Evolutionary conservation across 2,797 vertebrate species (phyloP).

Genomic region (Oophaga sylvatica): DNA sequence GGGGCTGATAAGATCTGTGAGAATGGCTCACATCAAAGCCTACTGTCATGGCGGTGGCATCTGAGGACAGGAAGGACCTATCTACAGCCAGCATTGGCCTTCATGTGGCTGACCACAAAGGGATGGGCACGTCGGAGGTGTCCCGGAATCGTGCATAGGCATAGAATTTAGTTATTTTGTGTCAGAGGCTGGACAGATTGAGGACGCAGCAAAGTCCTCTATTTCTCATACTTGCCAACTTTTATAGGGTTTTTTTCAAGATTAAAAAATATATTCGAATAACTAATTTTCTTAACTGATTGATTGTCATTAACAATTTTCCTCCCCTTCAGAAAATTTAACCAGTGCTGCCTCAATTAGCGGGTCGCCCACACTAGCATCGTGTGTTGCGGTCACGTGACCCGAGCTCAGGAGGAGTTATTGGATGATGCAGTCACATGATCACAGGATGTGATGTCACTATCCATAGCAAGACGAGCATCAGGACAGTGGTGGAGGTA

Average conservation of each 20-base stretch:
- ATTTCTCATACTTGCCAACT: background rate
- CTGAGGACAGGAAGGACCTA: slow-evolving; percentile 3
- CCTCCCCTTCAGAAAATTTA: no score
- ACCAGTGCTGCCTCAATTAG: no score
- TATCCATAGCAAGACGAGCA: no score
- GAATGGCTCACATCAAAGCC: slow-evolving; percentile 32
- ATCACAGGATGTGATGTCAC: no score
- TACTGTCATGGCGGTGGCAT: background rate
- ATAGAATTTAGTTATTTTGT: background rate
- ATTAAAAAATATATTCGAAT: no score
- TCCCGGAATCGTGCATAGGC: background rate
- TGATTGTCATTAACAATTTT: no score
- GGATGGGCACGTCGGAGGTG: background rate
- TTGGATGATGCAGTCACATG: no score
- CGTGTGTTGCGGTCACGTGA: no score
- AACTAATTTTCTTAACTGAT: no score
- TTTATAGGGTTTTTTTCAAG: background rate
- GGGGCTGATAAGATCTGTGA: slow-evolving; percentile 13
- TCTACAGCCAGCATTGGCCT: slow-evolving; percentile 3
- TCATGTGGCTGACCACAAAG: slow-evolving; percentile 47
- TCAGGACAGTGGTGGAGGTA: no score
- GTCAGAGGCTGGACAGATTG: background rate
- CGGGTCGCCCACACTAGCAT: no score
- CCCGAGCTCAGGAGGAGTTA: no score
- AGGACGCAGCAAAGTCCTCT: background rate